Conservation (phyloP, 2,113 vertebrate genomes). For the Nettapus auritus region DNA sequence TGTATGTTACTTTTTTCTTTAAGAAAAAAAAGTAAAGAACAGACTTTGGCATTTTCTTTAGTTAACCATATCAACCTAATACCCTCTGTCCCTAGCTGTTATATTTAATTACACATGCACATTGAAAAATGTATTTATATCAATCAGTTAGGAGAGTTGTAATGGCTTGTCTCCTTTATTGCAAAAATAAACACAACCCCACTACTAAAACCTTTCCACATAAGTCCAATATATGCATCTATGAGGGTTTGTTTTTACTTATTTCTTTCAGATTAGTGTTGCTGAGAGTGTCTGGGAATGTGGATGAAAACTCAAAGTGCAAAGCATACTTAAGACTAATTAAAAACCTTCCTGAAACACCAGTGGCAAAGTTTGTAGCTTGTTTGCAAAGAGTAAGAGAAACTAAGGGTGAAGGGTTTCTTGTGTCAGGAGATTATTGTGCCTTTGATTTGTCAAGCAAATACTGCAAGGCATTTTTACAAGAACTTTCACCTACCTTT, state of each 20-base stretch:
- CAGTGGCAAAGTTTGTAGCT: background rate
- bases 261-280: background rate
- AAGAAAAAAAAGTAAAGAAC: background rate
- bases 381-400: background rate
- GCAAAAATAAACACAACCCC: too few relatives aligned
- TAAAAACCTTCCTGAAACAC: background rate
- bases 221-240: too few relatives aligned
- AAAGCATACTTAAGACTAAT: background rate
- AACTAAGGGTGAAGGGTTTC: background rate
- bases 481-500: background rate
- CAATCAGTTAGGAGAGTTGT: too few relatives aligned
- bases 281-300: background rate
- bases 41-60: background rate
- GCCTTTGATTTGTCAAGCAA: background rate
- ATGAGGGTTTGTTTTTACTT: too few relatives aligned
- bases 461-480: background rate
- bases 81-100: too few relatives aligned
- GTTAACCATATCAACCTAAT: background rate
- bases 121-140: too few relatives aligned
- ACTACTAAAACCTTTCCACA: too few relatives aligned
- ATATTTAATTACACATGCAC: too few relatives aligned
- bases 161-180: too few relatives aligned
- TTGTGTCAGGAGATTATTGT: background rate
- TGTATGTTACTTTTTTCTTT: background rate
- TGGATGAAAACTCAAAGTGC: background rate